A percentile compares a stretch with the other conserved stretches of the same genome.
phyloP scores from a whole-genome alignment of 2,888 invertebrate species.

The Herminia tarsipennalis region DNA sequence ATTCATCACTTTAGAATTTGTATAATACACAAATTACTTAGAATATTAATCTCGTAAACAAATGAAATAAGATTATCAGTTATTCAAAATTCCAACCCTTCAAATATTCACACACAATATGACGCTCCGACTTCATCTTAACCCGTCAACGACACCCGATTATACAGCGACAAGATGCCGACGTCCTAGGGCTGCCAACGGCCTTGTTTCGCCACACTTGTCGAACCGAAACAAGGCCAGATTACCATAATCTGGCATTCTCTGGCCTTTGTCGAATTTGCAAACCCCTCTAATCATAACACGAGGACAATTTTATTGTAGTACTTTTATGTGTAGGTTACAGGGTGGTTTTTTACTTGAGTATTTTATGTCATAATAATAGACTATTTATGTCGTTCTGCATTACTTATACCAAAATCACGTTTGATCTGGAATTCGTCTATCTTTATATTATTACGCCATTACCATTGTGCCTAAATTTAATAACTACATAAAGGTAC shows the following conservation, averaged over 20 bases:
- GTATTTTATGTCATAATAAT: no score
- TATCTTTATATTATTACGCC: no score
- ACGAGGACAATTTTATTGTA: conserved; percentile 43
- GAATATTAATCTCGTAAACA: no score
- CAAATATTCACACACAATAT: conserved; percentile 13
- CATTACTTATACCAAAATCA: no score
- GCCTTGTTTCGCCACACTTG: conserved; percentile 54
- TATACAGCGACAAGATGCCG: conserved; percentile 55
- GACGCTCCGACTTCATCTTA: conserved; percentile 22
- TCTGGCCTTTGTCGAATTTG: conserved; percentile 38
- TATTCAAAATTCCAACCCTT: conserved; percentile 4
- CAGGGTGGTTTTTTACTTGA: background rate
- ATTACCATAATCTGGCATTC: conserved; percentile 69
- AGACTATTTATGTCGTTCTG: no score
- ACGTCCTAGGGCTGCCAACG: conserved; percentile 47
- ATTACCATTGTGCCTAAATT: no score
- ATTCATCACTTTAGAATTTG: no score
- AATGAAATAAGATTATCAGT: no score
- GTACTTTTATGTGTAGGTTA: conserved; percentile 24
- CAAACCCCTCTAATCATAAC: conserved; percentile 51
- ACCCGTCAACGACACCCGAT: conserved; percentile 47
- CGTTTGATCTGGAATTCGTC: no score
- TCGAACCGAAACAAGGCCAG: conserved; percentile 48
- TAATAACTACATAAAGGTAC: no score
- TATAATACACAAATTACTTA: no score